Evolutionary conservation across 2,113 vertebrate species (phyloP), one percentile per base, ranked within the genome.

Genomic region (Eubucco bourcierii): DNA sequence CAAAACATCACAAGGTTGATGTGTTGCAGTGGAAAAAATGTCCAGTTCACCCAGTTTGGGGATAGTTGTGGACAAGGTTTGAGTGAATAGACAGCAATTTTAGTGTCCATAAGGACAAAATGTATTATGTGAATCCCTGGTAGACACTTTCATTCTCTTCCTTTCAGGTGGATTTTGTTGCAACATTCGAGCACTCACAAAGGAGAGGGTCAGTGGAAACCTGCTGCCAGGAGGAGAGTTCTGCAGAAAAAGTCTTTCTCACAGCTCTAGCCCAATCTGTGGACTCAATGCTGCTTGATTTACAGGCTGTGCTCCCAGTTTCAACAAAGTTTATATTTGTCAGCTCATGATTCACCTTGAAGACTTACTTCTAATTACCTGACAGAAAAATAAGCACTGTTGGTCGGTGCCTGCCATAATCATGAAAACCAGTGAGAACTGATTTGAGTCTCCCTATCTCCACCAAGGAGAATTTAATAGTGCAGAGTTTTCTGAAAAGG

Each of bases 381-480:
- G 15, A 60, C 41, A 84, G 24, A 93, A 31, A 80, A 89, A 83
- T 71, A 77, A 85, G 7, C 58, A 70, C 10, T 10, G 15, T 65
- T 88, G 66, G 16, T 46, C 29, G 84, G 66, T 75, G 34, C 31
- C 59, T 80, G 41, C 31, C 64, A 37, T 14, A 41, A 70, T 66
- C 67, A 77, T 3, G 0, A 90, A 89, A 59, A 28, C 23, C 6
- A 2, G 17, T 31, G 37, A 79, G 34, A 84, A 94, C 50, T 87
- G 14, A 95, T 87, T 76, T 66, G n/a, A 87, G 46, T 68, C 80
- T 90, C 74, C 50, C 74, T 84, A 63, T 61, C 52, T 87, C 52
- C 9, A 76, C 59, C 55, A 78, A 88, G 33, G 44, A 68, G 41
- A 76, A 75, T 15, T 44, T 52, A 73, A 68, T 52, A 60, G 11